phyloP scores from a whole-genome alignment of 2,888 invertebrate genomes.

The Caenorhabditis zanzibari region DNA sequence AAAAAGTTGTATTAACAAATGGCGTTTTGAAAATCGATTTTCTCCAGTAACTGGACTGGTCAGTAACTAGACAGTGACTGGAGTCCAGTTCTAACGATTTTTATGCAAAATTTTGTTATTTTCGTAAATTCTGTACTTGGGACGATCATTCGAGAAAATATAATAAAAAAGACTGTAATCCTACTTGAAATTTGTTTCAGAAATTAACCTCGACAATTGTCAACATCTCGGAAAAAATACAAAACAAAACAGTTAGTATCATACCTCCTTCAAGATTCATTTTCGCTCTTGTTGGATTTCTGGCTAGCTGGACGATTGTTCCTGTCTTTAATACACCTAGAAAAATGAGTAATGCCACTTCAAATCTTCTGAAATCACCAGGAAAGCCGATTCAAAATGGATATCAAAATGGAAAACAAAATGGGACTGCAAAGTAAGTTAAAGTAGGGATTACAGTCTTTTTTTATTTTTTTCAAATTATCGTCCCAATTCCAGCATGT shows the following conservation, averaged over 20 bases:
- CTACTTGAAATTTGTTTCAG: conserved; percentile 5
- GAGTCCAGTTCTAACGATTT: no score
- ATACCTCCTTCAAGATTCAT: conserved; percentile 39
- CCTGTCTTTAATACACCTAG: conserved; percentile 25
- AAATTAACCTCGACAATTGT: conserved; percentile 12
- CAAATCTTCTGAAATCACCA: conserved; percentile 2
- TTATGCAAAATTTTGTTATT: no score
- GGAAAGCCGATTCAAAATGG: conserved; percentile 4
- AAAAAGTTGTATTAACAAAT: no score
- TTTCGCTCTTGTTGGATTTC: conserved; percentile 15
- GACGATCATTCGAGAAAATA: no score
- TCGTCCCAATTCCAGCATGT: no score
- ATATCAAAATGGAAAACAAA: conserved; percentile 7
- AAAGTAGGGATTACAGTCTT: no score
- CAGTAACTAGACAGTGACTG: no score
- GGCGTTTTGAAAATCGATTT: no score
- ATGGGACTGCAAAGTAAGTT: not conserved
- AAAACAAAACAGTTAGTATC: conserved; percentile 18
- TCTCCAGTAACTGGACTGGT: no score
- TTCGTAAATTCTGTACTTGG: no score
- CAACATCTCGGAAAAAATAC: conserved; percentile 17
- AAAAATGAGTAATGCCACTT: conserved; percentile 1
- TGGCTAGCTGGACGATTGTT: conserved; percentile 33
- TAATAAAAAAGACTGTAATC: no score
- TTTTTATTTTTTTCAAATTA: no score